Evolutionary conservation across 2,888 invertebrate species (phyloP), one percentile per base, ranked within the genome.

Genomic region (Amphipyra tragopoginis): DNA sequence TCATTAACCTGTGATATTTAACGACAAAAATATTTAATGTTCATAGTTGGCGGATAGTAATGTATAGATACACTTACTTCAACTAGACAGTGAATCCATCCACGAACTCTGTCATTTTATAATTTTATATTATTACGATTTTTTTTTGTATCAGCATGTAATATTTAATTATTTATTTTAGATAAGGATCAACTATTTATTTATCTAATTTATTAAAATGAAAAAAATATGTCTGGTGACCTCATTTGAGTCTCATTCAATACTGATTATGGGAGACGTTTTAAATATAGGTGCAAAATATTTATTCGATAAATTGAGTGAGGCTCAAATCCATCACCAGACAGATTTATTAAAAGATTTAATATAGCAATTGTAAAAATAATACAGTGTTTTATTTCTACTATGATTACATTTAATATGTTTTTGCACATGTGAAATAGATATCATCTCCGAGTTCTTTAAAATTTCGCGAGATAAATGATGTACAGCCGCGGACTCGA

Each of bases 231-330:
- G 56, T 59, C 81, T 80, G 84, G 79, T 81, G 78, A 57, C 61
- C 75, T 72, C 75, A 67, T 87, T 90, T 85, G 86, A 88, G 86
- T 84, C 81, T 87, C 87, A 87, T 84, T 86, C 86, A 87, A 87
- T 90, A 80, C 51, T 76, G 29, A 77, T 77, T 73, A 81, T 64
- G 92, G 93, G 93, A 92, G 93, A 93, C 93, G 90, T 89, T 82
- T 86, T 85, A 86, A 92, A 93, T 93, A 93, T 93, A 93, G 93
- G 93, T 93, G 93, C 93, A 91, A 84, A 84, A 82, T 86, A 88
- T 87, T 88, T 86, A 86, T 85, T 88, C 91, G 91, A 93, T 77
- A 90, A 89, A 90, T 90, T 88, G 88, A 85, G 82, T 89, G 86
- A 88, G 86, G 84, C 85, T 87, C 86, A 83, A 90, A 88, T 81